Base-by-base conservation (phyloP, 2,888 invertebrate species). In the Mythimna albipuncta region DNA sequence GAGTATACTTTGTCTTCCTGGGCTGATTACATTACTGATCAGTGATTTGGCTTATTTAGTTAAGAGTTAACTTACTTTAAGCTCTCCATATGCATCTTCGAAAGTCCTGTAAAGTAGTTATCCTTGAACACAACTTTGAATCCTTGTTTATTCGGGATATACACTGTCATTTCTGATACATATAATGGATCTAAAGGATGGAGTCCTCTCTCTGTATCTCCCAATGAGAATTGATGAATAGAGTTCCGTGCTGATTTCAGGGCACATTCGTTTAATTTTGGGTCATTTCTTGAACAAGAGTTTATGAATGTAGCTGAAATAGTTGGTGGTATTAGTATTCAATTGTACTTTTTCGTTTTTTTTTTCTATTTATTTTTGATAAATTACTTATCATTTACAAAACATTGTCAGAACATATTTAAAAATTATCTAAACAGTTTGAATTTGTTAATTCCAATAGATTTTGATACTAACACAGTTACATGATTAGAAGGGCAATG, bases 261-360 rank as follows among this genome's bases (percentile, higher is more conserved):
- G 2, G 93, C 93, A 72, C 94, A 94, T 0, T 91, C 92, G 75
- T 94, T 93, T 3, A 94, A 76, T 16, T 94, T 89, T 9, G 93
- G 94, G 72, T 94, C 93, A 65, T 91, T 94, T 85, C 93, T 89
- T 72, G 93, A 93, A 82, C 94, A 94, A 21, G 91, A 81, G 13
- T 82, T 81, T 75, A 94, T 91, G 72, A 91, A 94, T 1, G 87
- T 85, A 2, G 94, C 94, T 94, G 88, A 16, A 89, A 90, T 38
- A 0, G 2, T 62, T 52, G 21, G 41, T 26, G 0, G 26, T 26
- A 58, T 6, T 57, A 35, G 16, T 4, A 58, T 32, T 13, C 6
- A 10, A 5, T 19, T 16, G 0, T 19, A 4, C 0, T 7, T 32
- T 16, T 32, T 26, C 16, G 2, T 16, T 32, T 6, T 26, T 6